Evolutionary conservation across 2,797 vertebrate species (phyloP).

Genomic region (Apodemus agrarius): DNA sequence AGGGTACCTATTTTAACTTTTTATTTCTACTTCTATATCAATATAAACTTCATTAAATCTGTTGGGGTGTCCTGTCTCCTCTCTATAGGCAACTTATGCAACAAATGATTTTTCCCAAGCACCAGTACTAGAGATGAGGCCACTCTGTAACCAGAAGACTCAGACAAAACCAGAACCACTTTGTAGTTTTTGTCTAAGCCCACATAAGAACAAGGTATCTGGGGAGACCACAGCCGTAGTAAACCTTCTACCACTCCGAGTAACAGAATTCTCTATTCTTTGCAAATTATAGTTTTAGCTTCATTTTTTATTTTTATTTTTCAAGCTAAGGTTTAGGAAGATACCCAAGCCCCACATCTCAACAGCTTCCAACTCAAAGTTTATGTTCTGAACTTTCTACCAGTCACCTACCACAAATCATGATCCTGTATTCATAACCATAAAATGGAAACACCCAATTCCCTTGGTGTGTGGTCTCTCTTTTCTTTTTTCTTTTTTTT

Average conservation of each 20-base stretch:
- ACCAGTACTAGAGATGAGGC: neutral
- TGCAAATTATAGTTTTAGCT: conserved; percentile 25
- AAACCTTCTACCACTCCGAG: neutral
- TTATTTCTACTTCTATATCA: neutral
- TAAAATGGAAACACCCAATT: neutral
- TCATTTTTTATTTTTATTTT: neutral
- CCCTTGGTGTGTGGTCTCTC: neutral
- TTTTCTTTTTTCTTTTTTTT: neutral
- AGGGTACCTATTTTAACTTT: neutral
- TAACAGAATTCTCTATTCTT: conserved; percentile 34
- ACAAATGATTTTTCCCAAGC: conserved; percentile 2
- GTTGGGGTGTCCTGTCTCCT: neutral
- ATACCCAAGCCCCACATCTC: neutral
- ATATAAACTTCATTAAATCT: neutral
- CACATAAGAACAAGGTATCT: conserved; percentile 35
- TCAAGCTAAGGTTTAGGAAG: conserved; percentile 46
- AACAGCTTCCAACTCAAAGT: neutral
- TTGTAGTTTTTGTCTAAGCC: conserved; percentile 35
- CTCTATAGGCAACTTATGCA: neutral
- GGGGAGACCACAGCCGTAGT: conserved; percentile 24
- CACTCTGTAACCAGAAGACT: neutral
- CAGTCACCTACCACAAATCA: neutral
- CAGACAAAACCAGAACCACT: neutral
- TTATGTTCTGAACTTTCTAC: neutral
- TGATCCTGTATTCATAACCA: neutral